phyloP scores from a whole-genome alignment of 2,113 vertebrate genomes.

The Platichthys flesus region DNA sequence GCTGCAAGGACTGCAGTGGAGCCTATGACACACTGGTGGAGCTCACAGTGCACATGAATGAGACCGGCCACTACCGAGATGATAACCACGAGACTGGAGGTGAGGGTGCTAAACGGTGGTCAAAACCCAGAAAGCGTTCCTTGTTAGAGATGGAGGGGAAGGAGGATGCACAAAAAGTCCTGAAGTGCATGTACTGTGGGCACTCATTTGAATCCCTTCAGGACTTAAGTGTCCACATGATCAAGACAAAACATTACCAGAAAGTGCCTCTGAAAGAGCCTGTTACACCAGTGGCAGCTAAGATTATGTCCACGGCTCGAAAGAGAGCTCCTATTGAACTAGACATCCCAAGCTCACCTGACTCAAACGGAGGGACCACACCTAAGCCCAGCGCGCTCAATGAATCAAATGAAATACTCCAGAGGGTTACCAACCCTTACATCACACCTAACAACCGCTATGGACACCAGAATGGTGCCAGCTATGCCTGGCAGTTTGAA shows the following conservation, averaged over 20 bases:
- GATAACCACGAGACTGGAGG: conserved; percentile 97
- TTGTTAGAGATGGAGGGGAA: conserved; percentile 99
- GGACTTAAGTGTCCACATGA: conserved; percentile 99
- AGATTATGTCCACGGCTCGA: conserved; percentile 92
- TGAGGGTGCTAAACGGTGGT: conserved; percentile 95
- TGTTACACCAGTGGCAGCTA: conserved; percentile 94
- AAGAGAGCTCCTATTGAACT: conserved; percentile 93
- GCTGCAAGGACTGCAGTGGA: conserved; percentile 97
- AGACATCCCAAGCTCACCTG: conserved; percentile 95
- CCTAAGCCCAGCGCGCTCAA: conserved; percentile 85
- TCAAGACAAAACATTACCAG: conserved; percentile 99
- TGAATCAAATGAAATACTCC: conserved; percentile 87
- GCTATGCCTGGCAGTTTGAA: conserved; percentile 99
- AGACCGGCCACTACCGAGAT: conserved; percentile 97
- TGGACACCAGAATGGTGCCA: conserved; percentile 97
- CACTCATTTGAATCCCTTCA: conserved; percentile 99
- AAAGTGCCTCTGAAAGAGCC: conserved; percentile 99
- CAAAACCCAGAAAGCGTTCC: conserved; percentile 97
- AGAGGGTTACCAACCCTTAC: conserved; percentile 93
- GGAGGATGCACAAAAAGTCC: conserved; percentile 97
- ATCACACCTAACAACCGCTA: conserved; percentile 98
- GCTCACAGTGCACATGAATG: conserved; percentile 98
- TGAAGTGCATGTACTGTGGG: conserved; percentile 99
- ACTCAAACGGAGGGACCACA: conserved; percentile 92
- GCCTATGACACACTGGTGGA: conserved; percentile 97